Conservation (phyloP, 2,888 invertebrate genomes). For the Lasioglossum zephyrum region DNA sequence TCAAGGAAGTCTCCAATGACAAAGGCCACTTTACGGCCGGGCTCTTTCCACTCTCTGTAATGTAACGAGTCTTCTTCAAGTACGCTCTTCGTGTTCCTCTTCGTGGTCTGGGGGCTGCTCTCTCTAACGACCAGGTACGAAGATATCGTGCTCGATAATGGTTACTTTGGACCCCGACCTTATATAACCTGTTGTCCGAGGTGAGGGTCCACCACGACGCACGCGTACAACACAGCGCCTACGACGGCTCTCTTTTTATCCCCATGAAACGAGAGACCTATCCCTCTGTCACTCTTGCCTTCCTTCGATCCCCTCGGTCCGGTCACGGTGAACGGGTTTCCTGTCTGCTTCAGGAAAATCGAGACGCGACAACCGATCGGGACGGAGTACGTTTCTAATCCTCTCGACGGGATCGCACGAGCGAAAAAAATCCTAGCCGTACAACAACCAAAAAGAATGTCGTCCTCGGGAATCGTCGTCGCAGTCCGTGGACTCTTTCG, state of each 20-base stretch:
- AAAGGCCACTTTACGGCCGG: constrained; percentile 72
- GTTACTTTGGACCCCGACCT: constrained; percentile 67
- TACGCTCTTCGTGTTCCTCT: constrained; percentile 66
- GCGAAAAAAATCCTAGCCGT: constrained; percentile 11
- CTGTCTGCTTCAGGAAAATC: constrained; percentile 54
- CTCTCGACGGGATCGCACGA: not conserved
- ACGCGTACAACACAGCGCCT: constrained; percentile 49
- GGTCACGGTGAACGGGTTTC: constrained; percentile 53
- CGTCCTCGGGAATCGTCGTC: not conserved
- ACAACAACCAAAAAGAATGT: not conserved
- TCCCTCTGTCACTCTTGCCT: constrained; percentile 47
- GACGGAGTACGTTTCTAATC: constrained; percentile 39
- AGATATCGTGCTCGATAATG: constrained; percentile 73
- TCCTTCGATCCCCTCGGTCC: constrained; percentile 39
- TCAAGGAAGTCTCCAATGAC: constrained; percentile 74
- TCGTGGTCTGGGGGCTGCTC: constrained; percentile 62
- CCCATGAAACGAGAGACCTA: constrained; percentile 55
- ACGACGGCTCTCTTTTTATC: constrained; percentile 59
- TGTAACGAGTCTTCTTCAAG: constrained; percentile 68
- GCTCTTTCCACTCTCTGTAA: constrained; percentile 56
- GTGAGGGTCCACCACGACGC: constrained; percentile 59
- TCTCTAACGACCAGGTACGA: constrained; percentile 68
- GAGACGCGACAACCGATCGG: constrained; percentile 39
- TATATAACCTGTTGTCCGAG: constrained; percentile 71
- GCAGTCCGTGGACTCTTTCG: not conserved